Conservation (phyloP, 2,113 vertebrate genomes). For the Capra hircus region DNA sequence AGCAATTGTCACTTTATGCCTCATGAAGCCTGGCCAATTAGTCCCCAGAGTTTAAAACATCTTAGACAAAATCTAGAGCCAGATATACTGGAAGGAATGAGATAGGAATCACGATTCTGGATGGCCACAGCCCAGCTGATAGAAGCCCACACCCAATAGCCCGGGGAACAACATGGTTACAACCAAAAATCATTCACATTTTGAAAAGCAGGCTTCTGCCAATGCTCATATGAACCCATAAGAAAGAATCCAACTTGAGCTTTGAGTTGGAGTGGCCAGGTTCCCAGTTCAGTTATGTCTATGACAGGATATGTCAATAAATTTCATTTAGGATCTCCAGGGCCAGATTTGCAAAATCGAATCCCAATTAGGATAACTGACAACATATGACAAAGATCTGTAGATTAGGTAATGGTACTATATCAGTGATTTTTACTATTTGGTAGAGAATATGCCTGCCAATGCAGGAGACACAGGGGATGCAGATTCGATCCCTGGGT, state of each 20-base stretch:
- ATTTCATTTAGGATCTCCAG: neutral
- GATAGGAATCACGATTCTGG: fast-evolving
- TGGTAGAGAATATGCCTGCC: neutral
- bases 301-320: neutral
- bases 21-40: neutral
- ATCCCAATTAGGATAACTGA: neutral
- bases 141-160: fast-evolving
- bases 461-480: neutral
- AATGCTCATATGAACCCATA: neutral
- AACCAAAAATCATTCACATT: neutral
- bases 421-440: neutral
- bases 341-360: neutral
- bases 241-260: neutral
- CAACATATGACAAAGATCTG: neutral
- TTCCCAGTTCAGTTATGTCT: neutral
- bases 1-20: neutral
- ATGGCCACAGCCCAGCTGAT: neutral
- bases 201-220: neutral
- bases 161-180: neutral
- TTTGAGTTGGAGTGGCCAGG: neutral
- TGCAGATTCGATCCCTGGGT: neutral
- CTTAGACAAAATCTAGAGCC: neutral
- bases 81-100: neutral
- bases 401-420: neutral
- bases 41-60: neutral